These are phyloP conservation scores for Eulemur mongoz DNA, from an alignment of 2,797 vertebrate genomes.

Conservation along the genomic window DNA sequence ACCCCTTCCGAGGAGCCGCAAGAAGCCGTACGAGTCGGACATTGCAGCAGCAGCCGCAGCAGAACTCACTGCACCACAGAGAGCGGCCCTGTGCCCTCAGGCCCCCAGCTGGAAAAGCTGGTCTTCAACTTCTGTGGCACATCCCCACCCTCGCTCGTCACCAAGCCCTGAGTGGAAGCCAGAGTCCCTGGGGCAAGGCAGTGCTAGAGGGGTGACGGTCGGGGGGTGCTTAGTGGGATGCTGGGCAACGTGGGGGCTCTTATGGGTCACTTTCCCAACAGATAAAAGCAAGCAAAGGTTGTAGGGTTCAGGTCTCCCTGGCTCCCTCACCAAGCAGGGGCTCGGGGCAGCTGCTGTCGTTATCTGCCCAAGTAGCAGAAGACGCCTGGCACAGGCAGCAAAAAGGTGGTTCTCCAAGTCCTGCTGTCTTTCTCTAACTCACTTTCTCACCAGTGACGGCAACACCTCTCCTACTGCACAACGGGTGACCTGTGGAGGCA, in stretches of 20 bases:
- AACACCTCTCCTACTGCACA: neutral
- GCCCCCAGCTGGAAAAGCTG: neutral
- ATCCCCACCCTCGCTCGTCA: neutral
- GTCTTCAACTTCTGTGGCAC: neutral
- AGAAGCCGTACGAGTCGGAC: neutral
- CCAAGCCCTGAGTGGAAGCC: neutral
- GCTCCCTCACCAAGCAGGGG: neutral
- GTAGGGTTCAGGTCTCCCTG: neutral
- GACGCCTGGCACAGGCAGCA: neutral
- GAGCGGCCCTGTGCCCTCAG: neutral
- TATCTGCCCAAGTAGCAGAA: neutral
- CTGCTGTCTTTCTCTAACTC: neutral
- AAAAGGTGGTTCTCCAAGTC: neutral
- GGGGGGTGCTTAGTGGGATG: neutral
- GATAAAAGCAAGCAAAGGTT: neutral
- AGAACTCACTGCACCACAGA: neutral
- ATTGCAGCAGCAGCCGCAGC: neutral
- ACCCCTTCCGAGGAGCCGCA: neutral
- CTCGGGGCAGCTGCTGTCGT: neutral
- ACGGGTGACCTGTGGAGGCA: fast-evolving
- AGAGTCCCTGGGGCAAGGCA: neutral
- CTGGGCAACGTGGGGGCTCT: neutral
- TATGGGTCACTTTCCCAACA: neutral
- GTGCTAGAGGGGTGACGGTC: neutral
- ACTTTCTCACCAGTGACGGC: neutral